phyloP scores from a whole-genome alignment of 2,113 vertebrate species.

The Halcyon malimbica region DNA sequence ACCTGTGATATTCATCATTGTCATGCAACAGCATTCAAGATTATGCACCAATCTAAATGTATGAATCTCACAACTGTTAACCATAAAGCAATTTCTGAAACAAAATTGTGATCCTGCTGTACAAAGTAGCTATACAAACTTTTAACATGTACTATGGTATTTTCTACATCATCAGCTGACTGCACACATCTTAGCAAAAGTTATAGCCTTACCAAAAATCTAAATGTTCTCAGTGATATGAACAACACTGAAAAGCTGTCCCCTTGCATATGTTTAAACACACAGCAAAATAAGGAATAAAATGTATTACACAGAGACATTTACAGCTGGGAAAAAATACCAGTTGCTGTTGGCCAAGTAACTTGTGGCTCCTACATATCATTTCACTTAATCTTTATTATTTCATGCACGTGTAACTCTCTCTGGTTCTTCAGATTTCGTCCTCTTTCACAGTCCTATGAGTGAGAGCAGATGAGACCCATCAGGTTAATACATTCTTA shows the following conservation, averaged over 20 bases:
- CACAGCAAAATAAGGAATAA: neutral
- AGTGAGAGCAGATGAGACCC: constrained; percentile 1
- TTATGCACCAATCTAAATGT: neutral
- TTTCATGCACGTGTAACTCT: neutral
- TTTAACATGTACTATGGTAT: neutral
- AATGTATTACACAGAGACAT: neutral
- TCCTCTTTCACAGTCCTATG: neutral
- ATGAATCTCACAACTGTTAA: neutral
- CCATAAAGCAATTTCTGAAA: neutral
- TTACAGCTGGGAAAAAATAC: neutral
- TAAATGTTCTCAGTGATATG: neutral
- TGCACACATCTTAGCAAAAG: neutral
- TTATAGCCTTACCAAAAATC: neutral
- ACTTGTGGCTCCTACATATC: neutral
- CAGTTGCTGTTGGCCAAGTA: neutral
- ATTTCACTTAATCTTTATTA: neutral
- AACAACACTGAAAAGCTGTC: neutral
- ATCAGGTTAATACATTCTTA: constrained; percentile 42
- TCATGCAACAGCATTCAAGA: neutral
- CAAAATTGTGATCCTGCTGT: neutral
- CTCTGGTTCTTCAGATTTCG: neutral
- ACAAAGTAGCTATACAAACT: neutral
- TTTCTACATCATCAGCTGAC: neutral
- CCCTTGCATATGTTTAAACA: neutral
- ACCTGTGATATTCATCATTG: neutral